phyloP scores from a whole-genome alignment of 2,888 invertebrate species.

The Spodoptera exigua region DNA sequence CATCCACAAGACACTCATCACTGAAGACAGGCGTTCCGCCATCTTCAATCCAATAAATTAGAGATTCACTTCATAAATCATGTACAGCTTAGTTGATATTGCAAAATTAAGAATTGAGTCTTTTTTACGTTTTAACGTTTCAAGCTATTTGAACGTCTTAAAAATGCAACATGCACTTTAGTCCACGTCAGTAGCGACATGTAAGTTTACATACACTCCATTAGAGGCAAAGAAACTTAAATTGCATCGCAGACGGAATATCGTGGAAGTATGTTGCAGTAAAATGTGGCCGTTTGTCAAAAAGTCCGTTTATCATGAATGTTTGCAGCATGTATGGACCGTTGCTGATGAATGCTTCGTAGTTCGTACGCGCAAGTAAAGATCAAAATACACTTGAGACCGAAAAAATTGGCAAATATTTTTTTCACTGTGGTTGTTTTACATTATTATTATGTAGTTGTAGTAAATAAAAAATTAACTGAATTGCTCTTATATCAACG shows the following conservation, averaged over 20 bases:
- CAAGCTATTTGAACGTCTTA: conserved; percentile 7
- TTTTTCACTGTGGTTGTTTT: not conserved
- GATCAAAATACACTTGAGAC: conserved; percentile 48
- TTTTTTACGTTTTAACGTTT: conserved; percentile 5
- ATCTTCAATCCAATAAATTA: too few relatives aligned
- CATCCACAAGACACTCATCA: too few relatives aligned
- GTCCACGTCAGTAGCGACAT: conserved; percentile 20
- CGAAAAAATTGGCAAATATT: conserved; percentile 27
- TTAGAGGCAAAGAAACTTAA: conserved; percentile 47
- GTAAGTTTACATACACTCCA: conserved; percentile 33
- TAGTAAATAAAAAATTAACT: too few relatives aligned
- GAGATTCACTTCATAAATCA: too few relatives aligned
- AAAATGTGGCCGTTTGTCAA: conserved; percentile 44
- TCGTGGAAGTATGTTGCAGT: conserved; percentile 20
- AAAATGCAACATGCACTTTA: conserved; percentile 34
- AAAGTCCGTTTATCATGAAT: conserved; percentile 40
- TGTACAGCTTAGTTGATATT: too few relatives aligned
- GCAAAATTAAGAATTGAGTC: conserved; percentile 1
- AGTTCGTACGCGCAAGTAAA: conserved; percentile 38
- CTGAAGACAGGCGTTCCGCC: too few relatives aligned
- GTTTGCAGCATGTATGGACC: conserved; percentile 42
- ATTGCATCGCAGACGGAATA: conserved; percentile 31
- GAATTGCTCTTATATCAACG: too few relatives aligned
- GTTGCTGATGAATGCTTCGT: conserved; percentile 46
- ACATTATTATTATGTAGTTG: not conserved